Base-by-base conservation (phyloP, 2,888 invertebrate genomes). In the Erebia palarica region DNA sequence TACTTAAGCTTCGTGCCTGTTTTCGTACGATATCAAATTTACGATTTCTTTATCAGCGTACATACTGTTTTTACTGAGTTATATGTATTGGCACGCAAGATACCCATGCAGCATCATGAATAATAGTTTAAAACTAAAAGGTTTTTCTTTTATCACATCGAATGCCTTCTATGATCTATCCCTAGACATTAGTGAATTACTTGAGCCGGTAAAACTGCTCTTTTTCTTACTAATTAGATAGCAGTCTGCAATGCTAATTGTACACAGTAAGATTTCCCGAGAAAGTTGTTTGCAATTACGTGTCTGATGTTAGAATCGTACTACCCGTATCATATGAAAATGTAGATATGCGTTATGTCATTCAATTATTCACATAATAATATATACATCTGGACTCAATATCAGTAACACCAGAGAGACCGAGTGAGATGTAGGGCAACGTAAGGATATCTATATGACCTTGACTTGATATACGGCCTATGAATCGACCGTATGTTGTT, bases 401-500 rank as follows among this genome's bases (percentile, higher is more conserved):
- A 70, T 55, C 69, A 58, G 36, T 60, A 55, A 64, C 55, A 60
- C 27, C 44, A 44, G 71, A 65, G 49, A 69, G 58, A 44, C 55
- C 21, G 51, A 68, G 63, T 61, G 68, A 73, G 71, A 76, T 71
- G 73, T 75, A 71, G 70, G 65, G 69, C 78, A 70, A 75, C 76
- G 78, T 75, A 75, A 78, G 80, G 77, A 77, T 81, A 79, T 80
- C 80, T 76, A 69, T 74, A 72, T 79, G 80, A 80, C 84, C 84
- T 86, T 84, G 85, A 75, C 60, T 79, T 77, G 81, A 82, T 83
- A 82, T 78, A 75, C 75, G 73, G 71, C 65, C 18, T 58, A 36
- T 68, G 75, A 75, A 75, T 64, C 68, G 71, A 76, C 73, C 74
- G 69, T 47, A 59, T 13, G 27, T 4, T 49, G 16, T 49, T 49